These are phyloP conservation scores for Calliopsis andreniformis DNA, from an alignment of 1,140 invertebrate species.

Conservation along the genomic window DNA sequence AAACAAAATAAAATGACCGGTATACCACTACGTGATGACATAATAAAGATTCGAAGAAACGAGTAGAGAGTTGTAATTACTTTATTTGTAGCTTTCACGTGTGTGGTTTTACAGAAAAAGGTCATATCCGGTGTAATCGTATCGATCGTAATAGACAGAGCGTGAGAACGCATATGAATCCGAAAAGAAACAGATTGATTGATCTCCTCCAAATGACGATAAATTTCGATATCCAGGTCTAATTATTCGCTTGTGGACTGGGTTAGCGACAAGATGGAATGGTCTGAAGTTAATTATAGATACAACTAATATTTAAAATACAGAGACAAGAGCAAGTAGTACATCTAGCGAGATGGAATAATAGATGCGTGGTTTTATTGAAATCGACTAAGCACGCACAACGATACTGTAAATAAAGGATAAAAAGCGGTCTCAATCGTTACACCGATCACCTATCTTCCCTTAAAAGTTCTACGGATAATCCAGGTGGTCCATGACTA, in stretches of 20 bases:
- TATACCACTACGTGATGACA: constrained; percentile 18
- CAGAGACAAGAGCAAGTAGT: constrained; percentile 6
- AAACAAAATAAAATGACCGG: not conserved
- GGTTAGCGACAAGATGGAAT: constrained; percentile 45
- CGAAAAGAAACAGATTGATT: constrained; percentile 66
- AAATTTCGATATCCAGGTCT: constrained; percentile 38
- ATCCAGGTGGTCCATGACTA: constrained; percentile 18
- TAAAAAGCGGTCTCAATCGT: constrained; percentile 31
- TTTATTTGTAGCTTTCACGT: constrained; percentile 79
- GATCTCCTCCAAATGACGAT: constrained; percentile 58
- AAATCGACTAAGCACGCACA: constrained; percentile 47
- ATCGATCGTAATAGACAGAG: constrained; percentile 73
- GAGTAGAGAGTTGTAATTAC: constrained; percentile 75
- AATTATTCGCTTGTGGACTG: constrained; percentile 49
- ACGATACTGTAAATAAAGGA: constrained; percentile 28
- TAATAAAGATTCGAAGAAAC: constrained; percentile 52
- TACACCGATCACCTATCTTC: constrained; percentile 27
- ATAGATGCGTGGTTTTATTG: constrained; percentile 33
- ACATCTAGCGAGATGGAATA: constrained; percentile 11
- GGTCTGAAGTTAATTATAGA: constrained; percentile 31
- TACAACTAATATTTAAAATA: constrained; percentile 37
- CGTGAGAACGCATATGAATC: constrained; percentile 75
- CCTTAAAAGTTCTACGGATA: constrained; percentile 12
- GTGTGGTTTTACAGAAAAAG: constrained; percentile 79
- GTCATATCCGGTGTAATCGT: constrained; percentile 73